Evolutionary conservation across 1,140 invertebrate genomes (phyloP).

Genomic region (Zeugodacus cucurbitae): DNA sequence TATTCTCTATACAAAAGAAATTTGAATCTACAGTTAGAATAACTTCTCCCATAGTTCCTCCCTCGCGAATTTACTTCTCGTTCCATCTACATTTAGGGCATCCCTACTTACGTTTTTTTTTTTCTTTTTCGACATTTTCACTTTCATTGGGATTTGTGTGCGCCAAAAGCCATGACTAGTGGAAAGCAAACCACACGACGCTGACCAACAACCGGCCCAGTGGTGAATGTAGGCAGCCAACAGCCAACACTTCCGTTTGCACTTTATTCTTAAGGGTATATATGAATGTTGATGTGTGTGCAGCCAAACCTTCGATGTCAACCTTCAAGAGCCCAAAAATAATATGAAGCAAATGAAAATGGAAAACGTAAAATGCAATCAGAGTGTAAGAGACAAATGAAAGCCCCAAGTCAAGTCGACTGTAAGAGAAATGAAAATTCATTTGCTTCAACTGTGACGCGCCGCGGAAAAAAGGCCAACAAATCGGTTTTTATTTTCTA

Average conservation of each 20-base stretch:
- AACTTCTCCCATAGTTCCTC: no score
- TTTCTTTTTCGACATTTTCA: not conserved
- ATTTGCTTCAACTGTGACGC: not conserved
- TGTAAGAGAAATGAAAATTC: not conserved
- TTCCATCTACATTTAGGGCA: no score
- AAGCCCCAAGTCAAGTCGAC: not conserved
- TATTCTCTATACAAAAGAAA: no score
- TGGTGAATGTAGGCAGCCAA: not conserved
- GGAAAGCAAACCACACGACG: not conserved
- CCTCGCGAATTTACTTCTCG: no score
- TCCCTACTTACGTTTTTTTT: not conserved
- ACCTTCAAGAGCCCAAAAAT: not conserved
- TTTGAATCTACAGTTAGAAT: no score
- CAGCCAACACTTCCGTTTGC: not conserved
- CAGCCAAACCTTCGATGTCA: no score
- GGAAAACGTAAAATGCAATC: not conserved
- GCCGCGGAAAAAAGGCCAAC: not conserved
- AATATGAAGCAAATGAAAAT: not conserved
- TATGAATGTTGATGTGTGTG: no score
- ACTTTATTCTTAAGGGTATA: not conserved
- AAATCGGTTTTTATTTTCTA: no score
- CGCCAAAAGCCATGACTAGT: not conserved
- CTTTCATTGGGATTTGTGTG: not conserved
- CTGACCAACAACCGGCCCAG: not conserved
- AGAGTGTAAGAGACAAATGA: not conserved